These are phyloP conservation scores for Rhysida immarginata DNA, from an alignment of 1,140 invertebrate genomes.

Conservation along the genomic window DNA sequence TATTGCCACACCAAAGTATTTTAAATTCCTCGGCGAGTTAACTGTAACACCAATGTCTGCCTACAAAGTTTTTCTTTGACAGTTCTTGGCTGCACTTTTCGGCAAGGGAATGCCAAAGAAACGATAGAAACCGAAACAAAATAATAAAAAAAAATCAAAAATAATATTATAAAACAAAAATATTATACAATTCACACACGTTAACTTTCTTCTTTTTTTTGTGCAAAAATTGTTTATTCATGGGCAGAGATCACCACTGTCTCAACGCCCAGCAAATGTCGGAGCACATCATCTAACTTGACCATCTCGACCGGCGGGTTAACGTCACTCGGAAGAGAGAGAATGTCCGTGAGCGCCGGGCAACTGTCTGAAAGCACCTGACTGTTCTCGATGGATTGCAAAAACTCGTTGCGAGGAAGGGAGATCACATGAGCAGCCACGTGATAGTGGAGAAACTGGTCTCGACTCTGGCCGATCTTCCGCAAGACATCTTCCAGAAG, in stretches of 20 bases:
- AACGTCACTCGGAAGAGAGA: neutral
- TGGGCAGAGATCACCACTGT: neutral
- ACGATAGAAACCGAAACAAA: no score
- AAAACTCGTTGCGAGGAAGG: neutral
- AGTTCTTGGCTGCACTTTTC: no score
- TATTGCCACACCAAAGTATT: no score
- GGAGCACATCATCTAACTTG: neutral
- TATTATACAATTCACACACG: no score
- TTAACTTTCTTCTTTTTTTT: neutral
- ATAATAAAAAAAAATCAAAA: no score
- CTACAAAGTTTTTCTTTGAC: no score
- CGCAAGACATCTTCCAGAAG: neutral
- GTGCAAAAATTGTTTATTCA: neutral
- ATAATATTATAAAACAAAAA: no score
- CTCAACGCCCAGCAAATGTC: neutral
- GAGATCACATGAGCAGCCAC: neutral
- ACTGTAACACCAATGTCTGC: no score
- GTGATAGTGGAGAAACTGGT: neutral
- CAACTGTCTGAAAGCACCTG: neutral
- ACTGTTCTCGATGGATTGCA: neutral
- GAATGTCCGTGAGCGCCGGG: neutral
- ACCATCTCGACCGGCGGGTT: neutral
- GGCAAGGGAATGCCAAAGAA: no score
- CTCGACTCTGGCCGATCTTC: neutral
- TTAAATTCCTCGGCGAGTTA: no score